Evolutionary conservation across 1,140 invertebrate genomes (phyloP), one percentile per base, ranked within the genome.

Genomic region (Nasonia vitripennis): DNA sequence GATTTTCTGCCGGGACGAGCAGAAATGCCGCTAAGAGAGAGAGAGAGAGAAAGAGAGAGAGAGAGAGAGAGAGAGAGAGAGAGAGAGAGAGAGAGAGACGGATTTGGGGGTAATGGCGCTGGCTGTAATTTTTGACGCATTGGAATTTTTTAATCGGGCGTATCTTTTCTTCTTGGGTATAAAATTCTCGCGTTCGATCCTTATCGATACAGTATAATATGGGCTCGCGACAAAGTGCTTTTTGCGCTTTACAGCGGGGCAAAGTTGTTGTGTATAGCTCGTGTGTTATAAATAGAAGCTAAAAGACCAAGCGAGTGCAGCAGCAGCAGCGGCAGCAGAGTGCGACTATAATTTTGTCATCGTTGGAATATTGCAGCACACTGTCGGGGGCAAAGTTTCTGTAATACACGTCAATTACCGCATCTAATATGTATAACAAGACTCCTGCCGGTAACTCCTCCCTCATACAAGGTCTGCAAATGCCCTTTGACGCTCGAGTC

Each of bases 331-430:
- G 10, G 48, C 6, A 11, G 12, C 45, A 51, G 48, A 51, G 14
- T 14, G 14, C 48, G 20, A 62, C 71, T 83, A 31, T 55, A 83
- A 83, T 83, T 83, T 78, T 70, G 55, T 78, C 67, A 68, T 83
- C 14, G 41, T 45, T 34, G 17, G 74, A 34, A 27, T 78, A 83
- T 70, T 70, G 23, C 14, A 27, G 27, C 1, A 62, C 0, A 17
- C n/a, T 78, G 51, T 70, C 51, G n/a, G 20, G n/a, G 31, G 4
- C 68, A 78, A 45, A 78, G 78, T 83, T 78, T 68, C 62, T 17
- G 27, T 31, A 70, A 70, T 83, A 48, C 0, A 11, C 55, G 31
- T 34, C 70, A 37, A 75, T 82, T 75, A 75, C 51, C 51, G 51
- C 34, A 3, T 71, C 20, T 2, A 9, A 62, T 23, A 75, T 37